Conservation (phyloP, 2,888 invertebrate genomes). For the Dyspetes luteomarginatus region DNA sequence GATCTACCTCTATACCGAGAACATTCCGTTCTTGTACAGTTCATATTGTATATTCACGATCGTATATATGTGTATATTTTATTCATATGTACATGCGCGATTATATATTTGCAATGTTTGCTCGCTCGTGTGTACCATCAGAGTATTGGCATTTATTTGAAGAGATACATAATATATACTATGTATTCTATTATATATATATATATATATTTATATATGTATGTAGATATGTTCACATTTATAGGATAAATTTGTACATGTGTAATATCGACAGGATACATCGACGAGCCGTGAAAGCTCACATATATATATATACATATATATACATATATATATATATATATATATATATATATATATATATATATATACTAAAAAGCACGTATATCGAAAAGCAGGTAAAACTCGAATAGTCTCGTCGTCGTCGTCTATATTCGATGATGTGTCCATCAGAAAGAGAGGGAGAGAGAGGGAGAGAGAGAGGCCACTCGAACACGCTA, state of each 20-base stretch:
- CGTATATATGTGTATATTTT: neutral
- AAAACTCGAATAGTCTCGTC: constrained; percentile 35
- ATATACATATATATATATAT: neutral
- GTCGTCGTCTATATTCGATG: constrained; percentile 47
- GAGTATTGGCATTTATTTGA: constrained; percentile 58
- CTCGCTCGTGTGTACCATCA: constrained; percentile 42
- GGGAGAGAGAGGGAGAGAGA: neutral
- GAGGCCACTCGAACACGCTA: constrained; percentile 25
- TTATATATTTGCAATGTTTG: constrained; percentile 58
- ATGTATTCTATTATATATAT: constrained; percentile 15
- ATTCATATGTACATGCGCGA: neutral
- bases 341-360: neutral
- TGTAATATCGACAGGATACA: constrained; percentile 63
- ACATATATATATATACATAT: constrained; percentile 13
- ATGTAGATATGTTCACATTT: neutral
- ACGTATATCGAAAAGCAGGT: neutral
- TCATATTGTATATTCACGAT: too few relatives aligned
- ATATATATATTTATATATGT: neutral
- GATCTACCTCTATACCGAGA: constrained; percentile 8
- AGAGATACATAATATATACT: constrained; percentile 21
- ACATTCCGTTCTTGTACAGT: constrained; percentile 28
- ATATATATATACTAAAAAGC: neutral
- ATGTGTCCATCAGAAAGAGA: constrained; percentile 45
- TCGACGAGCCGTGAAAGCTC: constrained; percentile 58
- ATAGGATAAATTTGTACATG: constrained; percentile 21